phyloP scores from a whole-genome alignment of 2,888 invertebrate genomes.

The Perithous albicinctus region DNA sequence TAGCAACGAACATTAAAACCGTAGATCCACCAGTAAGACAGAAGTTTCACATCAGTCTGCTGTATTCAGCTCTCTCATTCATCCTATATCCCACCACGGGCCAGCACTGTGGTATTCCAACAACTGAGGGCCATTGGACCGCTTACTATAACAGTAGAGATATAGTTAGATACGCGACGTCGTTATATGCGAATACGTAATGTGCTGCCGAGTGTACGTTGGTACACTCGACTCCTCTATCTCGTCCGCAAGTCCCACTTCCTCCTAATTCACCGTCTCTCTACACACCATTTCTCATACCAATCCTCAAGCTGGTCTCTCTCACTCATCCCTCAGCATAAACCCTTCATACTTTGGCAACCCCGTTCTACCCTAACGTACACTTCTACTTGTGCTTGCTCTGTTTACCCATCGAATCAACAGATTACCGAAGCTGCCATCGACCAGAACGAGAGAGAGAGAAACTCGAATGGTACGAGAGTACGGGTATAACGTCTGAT shows the following conservation, averaged over 20 bases:
- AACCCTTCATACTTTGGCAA: background rate
- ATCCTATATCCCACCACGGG: background rate
- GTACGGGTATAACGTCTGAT: slow-evolving; percentile 10
- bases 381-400: slow-evolving; percentile 73
- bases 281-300: slow-evolving; percentile 3
- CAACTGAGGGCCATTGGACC: background rate
- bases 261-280: slow-evolving; percentile 27
- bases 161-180: slow-evolving; percentile 54
- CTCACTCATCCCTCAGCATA: slow-evolving; percentile 1
- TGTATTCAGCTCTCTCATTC: background rate
- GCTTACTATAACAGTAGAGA: slow-evolving; percentile 34
- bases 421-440: slow-evolving; percentile 77
- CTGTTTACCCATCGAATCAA: slow-evolving; percentile 81
- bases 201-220: slow-evolving; percentile 65
- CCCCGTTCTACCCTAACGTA: slow-evolving; percentile 46
- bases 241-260: slow-evolving; percentile 37
- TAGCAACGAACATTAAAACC: background rate
- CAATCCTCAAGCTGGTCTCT: background rate
- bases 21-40: background rate
- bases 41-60: slow-evolving; percentile 7
- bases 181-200: slow-evolving; percentile 71
- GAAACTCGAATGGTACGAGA: too few relatives aligned
- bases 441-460: slow-evolving; percentile 23
- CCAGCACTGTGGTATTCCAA: background rate
- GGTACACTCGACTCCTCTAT: slow-evolving; percentile 59